These are phyloP conservation scores for Gortyna flavago DNA, from an alignment of 2,888 invertebrate species.

Conservation along the genomic window DNA sequence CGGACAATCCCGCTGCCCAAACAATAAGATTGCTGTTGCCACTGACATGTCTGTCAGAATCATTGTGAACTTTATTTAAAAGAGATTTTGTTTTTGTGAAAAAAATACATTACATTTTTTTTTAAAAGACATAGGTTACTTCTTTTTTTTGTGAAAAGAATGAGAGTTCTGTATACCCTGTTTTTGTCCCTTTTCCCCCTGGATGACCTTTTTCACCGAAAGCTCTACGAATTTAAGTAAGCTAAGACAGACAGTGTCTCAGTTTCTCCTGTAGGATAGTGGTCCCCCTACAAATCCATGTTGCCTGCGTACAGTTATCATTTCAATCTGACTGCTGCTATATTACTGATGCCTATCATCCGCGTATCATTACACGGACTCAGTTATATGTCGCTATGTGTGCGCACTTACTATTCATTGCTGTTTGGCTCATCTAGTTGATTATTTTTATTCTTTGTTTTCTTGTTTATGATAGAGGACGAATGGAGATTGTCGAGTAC, in stretches of 20 bases:
- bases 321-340: constrained; percentile 60
- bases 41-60: no score
- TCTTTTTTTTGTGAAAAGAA: no score
- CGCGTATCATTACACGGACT: constrained; percentile 63
- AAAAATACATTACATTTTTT: no score
- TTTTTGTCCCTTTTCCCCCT: no score
- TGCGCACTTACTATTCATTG: constrained; percentile 52
- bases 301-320: constrained; percentile 57
- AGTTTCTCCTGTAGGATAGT: background rate
- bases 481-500: constrained; percentile 11
- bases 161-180: no score
- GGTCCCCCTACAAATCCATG: constrained; percentile 35
- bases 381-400: constrained; percentile 45
- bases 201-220: background rate
- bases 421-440: constrained; percentile 58
- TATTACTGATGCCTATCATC: constrained; percentile 66
- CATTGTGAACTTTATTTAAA: no score
- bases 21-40: no score
- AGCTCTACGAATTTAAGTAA: background rate
- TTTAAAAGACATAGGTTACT: no score
- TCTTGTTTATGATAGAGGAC: constrained; percentile 56
- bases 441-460: constrained; percentile 65
- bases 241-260: background rate
- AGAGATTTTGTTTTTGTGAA: no score
- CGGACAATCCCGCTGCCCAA: no score